Evolutionary conservation across 1,140 invertebrate genomes (phyloP), one percentile per base, ranked within the genome.

Genomic region (Brachionus rubens): DNA sequence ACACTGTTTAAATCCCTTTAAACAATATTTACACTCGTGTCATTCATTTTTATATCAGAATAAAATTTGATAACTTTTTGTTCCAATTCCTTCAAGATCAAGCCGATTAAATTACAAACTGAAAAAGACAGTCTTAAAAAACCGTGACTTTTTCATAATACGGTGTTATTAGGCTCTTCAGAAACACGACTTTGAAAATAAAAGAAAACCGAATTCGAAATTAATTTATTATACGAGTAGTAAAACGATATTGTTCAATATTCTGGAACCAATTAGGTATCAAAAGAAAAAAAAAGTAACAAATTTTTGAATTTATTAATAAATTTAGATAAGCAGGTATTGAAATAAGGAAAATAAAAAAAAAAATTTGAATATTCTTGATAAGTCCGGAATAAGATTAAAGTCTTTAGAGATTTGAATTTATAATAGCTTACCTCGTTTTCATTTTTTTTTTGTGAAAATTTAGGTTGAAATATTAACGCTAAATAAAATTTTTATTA

Each of bases 321-420:
- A 46, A 46, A 65, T 65, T 65, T 65, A 65, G 59, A 65, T 65
- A 65, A 65, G 56, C 56, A 62, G 56, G 56, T 62, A 59, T 59
- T 59, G 30, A 59, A 59, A 36, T 59, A 36, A 59, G 6, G n/a
- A 48, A 43, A 43, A 43, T 1, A 43, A 43, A 5, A 43, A 43
- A 43, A 43, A 21, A 19, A 33, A n/a, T 28, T 59, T 36, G 36
- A 36, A 36, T 59, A 59, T 59, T 36, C 19, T 59, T 59, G 54
- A 59, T 59, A 59, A 59, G 54, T 14, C 30, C 30, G 52, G 33
- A 36, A 36, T 36, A 36, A 36, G 33, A 36, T 36, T 36, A 36
- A 36, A 36, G 33, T 36, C 33, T 36, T 36, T 3, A 36, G 33
- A 36, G 33, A 36, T 36, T 5, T 36, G 33, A 36, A 36, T 36